Evolutionary conservation across 2,888 invertebrate genomes (phyloP).

Genomic region (Drymonia ruficornis): DNA sequence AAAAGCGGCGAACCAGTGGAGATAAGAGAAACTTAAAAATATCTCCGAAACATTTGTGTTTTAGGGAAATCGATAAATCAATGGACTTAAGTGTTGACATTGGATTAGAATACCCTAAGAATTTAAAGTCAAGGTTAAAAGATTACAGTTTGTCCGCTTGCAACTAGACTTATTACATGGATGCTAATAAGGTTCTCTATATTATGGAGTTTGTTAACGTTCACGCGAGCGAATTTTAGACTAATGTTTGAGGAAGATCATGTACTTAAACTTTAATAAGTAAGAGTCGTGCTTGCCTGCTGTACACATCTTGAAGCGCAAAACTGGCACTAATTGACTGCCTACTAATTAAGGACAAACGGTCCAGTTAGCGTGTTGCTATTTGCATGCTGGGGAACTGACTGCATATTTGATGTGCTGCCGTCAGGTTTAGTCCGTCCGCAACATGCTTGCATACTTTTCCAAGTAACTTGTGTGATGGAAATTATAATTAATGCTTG

Average conservation of each 20-base stretch:
- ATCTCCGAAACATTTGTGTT: not conserved
- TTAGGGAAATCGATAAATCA: not conserved
- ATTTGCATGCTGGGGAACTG: not conserved
- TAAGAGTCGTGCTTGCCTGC: not conserved
- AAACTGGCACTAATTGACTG: constrained; percentile 2
- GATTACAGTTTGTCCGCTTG: not conserved
- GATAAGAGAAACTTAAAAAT: too few relatives aligned
- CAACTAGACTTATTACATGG: too few relatives aligned
- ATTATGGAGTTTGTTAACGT: too few relatives aligned
- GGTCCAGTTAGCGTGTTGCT: not conserved
- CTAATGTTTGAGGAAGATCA: too few relatives aligned
- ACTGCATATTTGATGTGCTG: not conserved
- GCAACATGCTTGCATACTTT: not conserved
- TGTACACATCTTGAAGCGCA: not conserved
- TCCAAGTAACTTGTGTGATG: too few relatives aligned
- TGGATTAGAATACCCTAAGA: not conserved
- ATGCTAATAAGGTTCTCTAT: too few relatives aligned
- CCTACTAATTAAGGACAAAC: constrained; percentile 6
- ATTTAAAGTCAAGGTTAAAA: not conserved
- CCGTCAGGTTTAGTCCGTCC: not conserved
- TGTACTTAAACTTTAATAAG: too few relatives aligned
- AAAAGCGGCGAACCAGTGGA: not conserved
- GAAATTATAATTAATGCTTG: too few relatives aligned
- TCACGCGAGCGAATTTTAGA: too few relatives aligned
- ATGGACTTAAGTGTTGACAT: not conserved